These are phyloP conservation scores for Noctua fimbriata DNA, from an alignment of 2,888 invertebrate species.

Conservation along the genomic window DNA sequence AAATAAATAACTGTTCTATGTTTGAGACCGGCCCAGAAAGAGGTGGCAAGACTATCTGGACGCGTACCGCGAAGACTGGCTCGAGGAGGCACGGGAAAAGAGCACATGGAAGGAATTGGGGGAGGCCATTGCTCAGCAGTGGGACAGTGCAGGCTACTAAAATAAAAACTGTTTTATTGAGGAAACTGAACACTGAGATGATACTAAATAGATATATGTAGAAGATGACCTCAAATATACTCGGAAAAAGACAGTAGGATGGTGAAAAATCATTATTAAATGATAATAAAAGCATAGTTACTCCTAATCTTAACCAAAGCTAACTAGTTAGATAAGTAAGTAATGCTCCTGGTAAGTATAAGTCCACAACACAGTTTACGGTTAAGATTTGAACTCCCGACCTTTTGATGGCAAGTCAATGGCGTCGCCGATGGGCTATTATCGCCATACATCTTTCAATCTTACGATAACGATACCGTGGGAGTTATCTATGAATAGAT, in stretches of 20 bases:
- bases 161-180: not conserved
- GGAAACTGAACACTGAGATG: not conserved
- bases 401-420: slow-evolving; percentile 60
- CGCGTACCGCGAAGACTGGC: too few species aligned
- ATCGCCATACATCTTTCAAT: slow-evolving; percentile 61
- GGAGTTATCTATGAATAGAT: slow-evolving; percentile 36
- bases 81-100: too few species aligned
- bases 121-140: not conserved
- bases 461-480: slow-evolving; percentile 42
- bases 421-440: slow-evolving; percentile 57
- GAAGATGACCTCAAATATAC: not conserved
- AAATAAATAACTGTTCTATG: too few species aligned
- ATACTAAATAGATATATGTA: too few species aligned
- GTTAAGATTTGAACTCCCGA: slow-evolving; percentile 53
- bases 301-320: not conserved
- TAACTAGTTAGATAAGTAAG: not conserved
- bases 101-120: too few species aligned
- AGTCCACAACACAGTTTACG: slow-evolving; percentile 39
- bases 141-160: too few species aligned
- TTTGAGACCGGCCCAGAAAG: too few species aligned
- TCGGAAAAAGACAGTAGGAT: not conserved
- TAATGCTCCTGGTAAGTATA: slow-evolving; percentile 25
- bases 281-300: not conserved
- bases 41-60: too few species aligned
- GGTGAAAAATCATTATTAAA: not conserved